Evolutionary conservation across 2,797 vertebrate genomes (phyloP).

Genomic region (Pygocentrus nattereri): DNA sequence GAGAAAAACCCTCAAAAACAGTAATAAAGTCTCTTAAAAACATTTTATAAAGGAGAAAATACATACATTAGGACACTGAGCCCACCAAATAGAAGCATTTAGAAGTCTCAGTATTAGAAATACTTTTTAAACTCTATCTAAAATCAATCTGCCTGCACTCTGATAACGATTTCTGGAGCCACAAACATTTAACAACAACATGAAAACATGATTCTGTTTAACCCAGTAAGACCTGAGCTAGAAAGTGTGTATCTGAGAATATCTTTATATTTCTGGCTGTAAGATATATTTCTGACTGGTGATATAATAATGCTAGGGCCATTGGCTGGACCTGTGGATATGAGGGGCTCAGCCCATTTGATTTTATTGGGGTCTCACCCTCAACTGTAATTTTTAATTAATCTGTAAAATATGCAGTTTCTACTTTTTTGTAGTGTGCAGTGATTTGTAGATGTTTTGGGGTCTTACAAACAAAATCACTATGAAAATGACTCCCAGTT

Average conservation of each 20-base stretch:
- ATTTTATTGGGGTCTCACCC: too few species aligned
- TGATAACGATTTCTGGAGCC: neutral
- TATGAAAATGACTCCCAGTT: too few species aligned
- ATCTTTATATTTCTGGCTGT: neutral
- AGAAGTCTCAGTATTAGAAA: too few species aligned
- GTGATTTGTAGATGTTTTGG: too few species aligned
- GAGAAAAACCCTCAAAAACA: neutral
- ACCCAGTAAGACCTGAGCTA: neutral
- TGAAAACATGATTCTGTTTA: neutral
- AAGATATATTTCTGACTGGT: neutral
- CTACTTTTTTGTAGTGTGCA: too few species aligned
- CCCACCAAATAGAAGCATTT: neutral
- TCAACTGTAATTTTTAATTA: too few species aligned
- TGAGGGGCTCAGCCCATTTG: too few species aligned
- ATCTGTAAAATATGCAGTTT: too few species aligned
- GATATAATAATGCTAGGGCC: too few species aligned
- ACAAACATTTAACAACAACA: neutral
- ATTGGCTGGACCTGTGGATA: too few species aligned
- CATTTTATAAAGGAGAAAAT: neutral
- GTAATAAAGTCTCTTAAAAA: neutral
- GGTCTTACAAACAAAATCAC: too few species aligned
- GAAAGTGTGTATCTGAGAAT: neutral
- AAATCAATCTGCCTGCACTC: constrained; percentile 8
- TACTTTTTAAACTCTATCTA: neutral
- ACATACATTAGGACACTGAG: neutral